These are phyloP conservation scores for Habrosyne pyritoides DNA, from an alignment of 2,888 invertebrate genomes.

Conservation along the genomic window DNA sequence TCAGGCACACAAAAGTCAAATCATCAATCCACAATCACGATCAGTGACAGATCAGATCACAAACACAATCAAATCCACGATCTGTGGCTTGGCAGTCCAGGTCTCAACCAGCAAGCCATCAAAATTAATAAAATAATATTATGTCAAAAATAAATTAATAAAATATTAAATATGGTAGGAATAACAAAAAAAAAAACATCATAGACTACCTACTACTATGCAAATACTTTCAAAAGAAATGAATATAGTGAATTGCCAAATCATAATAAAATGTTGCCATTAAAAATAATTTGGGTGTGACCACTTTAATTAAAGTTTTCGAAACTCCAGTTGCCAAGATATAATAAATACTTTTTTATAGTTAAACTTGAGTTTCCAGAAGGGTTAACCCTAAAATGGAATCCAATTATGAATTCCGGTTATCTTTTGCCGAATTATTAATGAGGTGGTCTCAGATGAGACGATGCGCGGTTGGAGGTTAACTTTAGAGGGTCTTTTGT, in stretches of 20 bases:
- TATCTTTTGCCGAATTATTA: conserved; percentile 16
- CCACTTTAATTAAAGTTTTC: background rate
- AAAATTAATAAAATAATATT: too few relatives aligned
- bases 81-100: too few relatives aligned
- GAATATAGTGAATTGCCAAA: background rate
- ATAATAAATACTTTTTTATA: background rate
- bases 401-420: conserved; percentile 15
- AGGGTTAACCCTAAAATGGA: conserved; percentile 6
- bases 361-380: background rate
- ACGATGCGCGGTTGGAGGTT: background rate
- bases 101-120: too few relatives aligned
- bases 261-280: background rate
- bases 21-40: too few relatives aligned
- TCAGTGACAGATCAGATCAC: too few relatives aligned
- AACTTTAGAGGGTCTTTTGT: background rate
- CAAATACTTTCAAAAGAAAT: too few relatives aligned
- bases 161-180: too few relatives aligned
- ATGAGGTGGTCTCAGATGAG: conserved; percentile 14
- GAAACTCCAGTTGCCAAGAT: background rate
- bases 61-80: too few relatives aligned
- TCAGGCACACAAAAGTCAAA: too few relatives aligned
- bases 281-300: background rate
- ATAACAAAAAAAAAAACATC: too few relatives aligned
- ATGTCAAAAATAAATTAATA: too few relatives aligned
- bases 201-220: too few relatives aligned